Evolutionary conservation across 1,140 invertebrate genomes (phyloP).

Genomic region (Trachelipus rathkii): DNA sequence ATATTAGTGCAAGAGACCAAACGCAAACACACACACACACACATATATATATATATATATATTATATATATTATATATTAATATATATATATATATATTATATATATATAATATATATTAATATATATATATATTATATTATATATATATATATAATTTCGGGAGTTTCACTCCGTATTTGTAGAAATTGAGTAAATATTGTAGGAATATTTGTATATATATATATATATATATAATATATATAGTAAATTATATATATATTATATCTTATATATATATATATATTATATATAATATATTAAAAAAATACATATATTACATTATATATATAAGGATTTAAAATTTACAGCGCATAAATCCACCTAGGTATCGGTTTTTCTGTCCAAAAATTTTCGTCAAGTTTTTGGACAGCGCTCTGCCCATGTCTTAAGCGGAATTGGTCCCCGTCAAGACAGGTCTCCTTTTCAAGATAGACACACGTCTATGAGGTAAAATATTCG

Average conservation of each 20-base stretch:
- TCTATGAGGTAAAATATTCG: conserved; percentile 32
- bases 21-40: too few species aligned
- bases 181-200: too few species aligned
- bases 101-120: background rate
- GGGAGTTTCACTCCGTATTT: too few species aligned
- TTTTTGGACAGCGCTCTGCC: conserved; percentile 34
- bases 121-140: background rate
- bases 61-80: too few species aligned
- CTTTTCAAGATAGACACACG: conserved; percentile 28
- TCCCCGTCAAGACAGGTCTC: conserved; percentile 29
- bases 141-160: conserved; percentile 20
- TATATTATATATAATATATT: conserved; percentile 13
- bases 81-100: too few species aligned
- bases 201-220: too few species aligned
- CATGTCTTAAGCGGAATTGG: conserved; percentile 22
- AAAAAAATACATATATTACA: background rate
- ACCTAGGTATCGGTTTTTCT: conserved; percentile 76
- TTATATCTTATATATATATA: conserved; percentile 2
- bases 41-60: too few species aligned
- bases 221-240: conserved; percentile 1
- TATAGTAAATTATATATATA: conserved; percentile 10
- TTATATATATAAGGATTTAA: conserved; percentile 1
- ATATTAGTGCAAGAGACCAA: too few species aligned
- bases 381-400: conserved; percentile 66
- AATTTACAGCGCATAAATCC: conserved; percentile 64